A percentile compares a stretch with the other conserved stretches of the same genome.
phyloP scores from a whole-genome alignment of 2,888 invertebrate genomes.

The Metacarcinus magister region DNA sequence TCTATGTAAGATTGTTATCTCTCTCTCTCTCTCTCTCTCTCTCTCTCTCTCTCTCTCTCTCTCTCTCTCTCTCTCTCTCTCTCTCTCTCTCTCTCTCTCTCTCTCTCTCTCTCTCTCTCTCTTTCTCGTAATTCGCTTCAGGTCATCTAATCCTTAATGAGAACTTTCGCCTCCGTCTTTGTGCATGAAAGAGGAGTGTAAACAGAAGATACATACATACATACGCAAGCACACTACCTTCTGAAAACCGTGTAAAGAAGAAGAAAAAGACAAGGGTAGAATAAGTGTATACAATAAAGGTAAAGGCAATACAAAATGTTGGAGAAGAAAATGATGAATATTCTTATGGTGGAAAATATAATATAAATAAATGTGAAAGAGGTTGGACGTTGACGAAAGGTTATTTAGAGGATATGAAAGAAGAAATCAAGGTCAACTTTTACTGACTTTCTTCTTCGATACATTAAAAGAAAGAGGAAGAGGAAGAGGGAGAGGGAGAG shows the following conservation, averaged over 20 bases:
- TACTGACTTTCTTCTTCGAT: not conserved
- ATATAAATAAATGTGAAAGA: not conserved
- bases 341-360: not conserved
- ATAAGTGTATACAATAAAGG: not conserved
- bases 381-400: not conserved
- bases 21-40: not conserved
- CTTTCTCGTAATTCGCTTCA: not conserved
- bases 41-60: constrained; percentile 17
- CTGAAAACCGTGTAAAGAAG: not conserved
- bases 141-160: not conserved
- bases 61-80: not conserved
- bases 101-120: not conserved
- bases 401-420: not conserved
- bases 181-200: not conserved
- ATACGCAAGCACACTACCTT: not conserved
- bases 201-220: not conserved
- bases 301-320: not conserved
- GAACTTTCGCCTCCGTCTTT: not conserved
- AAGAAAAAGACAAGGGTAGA: not conserved
- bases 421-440: not conserved
- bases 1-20: not conserved
- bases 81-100: not conserved
- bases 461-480: not conserved
- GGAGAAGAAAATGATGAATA: not conserved
- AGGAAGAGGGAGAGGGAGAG: not conserved